These are phyloP conservation scores for Rhegmatorhina hoffmannsi DNA, from an alignment of 2,113 vertebrate species.

Conservation along the genomic window DNA sequence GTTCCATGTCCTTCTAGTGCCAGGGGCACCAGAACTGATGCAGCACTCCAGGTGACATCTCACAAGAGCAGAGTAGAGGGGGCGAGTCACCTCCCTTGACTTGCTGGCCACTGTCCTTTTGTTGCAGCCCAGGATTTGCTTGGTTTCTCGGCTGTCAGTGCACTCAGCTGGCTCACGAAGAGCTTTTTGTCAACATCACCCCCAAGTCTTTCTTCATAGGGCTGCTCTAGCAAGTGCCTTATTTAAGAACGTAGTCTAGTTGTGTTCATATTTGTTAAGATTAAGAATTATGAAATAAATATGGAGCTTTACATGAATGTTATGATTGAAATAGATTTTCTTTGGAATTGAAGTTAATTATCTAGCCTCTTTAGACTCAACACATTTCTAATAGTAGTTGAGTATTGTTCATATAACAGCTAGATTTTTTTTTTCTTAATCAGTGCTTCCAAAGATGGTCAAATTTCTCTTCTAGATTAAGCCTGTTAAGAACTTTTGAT, in stretches of 20 bases:
- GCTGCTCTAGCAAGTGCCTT: not conserved
- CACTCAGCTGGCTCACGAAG: not conserved
- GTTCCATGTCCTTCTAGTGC: not conserved
- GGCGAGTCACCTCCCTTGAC: not conserved
- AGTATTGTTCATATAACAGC: not conserved
- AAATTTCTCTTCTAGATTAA: slow-evolving; percentile 49
- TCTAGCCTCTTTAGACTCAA: not conserved
- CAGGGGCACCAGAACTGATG: not conserved
- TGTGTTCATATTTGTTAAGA: slow-evolving; percentile 17
- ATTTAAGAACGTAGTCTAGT: slow-evolving; percentile 20
- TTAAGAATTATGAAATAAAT: slow-evolving; percentile 17
- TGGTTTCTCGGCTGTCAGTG: not conserved
- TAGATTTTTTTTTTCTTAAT: slow-evolving; percentile 53
- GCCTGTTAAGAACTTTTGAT: not conserved
- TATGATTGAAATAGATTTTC: slow-evolving; percentile 13
- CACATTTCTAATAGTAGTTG: too few relatives aligned
- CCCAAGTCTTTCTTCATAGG: not conserved
- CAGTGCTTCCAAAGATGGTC: slow-evolving; percentile 27
- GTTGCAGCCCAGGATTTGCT: not conserved
- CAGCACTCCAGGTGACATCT: not conserved
- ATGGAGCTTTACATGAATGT: not conserved
- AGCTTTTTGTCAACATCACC: not conserved
- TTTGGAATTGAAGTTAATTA: slow-evolving; percentile 20
- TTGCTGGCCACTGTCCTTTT: not conserved
- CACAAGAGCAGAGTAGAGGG: not conserved